Evolutionary conservation across 2,113 vertebrate genomes (phyloP), one percentile per base, ranked within the genome.

Genomic region (Lathamus discolor): DNA sequence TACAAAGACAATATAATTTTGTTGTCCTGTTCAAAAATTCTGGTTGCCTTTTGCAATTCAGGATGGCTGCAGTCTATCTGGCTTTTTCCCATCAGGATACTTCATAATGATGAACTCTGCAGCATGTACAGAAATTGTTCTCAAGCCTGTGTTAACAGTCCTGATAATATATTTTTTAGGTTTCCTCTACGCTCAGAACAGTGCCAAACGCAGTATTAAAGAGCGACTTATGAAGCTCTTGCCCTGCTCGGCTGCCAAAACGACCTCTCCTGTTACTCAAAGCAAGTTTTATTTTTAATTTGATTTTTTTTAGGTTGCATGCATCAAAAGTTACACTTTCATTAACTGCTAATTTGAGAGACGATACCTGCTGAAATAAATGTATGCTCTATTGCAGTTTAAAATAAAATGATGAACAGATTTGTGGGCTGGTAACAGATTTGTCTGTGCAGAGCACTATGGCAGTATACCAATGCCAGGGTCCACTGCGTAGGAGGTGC

Each of bases 161-260:
- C 93, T 96, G 97, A 90, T 97, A 91, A 86, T 98, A 55, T 99
- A 98, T 99, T 97, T 99, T 98, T 98, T 98, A 99, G 99, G 98
- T 98, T 98, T 98, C 97, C 95, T 98, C 96, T 98, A 98, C 98
- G 95, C 98, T 97, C 98, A 98, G 98, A 98, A 98, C 98, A 98
- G 97, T 98, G 97, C 97, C 98, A 98, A 98, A 97, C 98, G 97
- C 96, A 98, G 98, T 93, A 98, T 99, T 98, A 98, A 98, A 98
- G 98, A 99, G 97, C 98, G 98, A 57, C 98, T 99, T 98, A 97
- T 98, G 98, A 99, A 99, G 98, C 98, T 99, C 97, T 98, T 99
- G 90, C 98, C 98, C 95, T 99, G 98, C 96, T 98, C 98, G 94
- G 96, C 98, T 96, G 97, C 98, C 98, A 99, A 98, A 99, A 98